Conservation (phyloP, 2,888 invertebrate species). For the Aromia moschata region DNA sequence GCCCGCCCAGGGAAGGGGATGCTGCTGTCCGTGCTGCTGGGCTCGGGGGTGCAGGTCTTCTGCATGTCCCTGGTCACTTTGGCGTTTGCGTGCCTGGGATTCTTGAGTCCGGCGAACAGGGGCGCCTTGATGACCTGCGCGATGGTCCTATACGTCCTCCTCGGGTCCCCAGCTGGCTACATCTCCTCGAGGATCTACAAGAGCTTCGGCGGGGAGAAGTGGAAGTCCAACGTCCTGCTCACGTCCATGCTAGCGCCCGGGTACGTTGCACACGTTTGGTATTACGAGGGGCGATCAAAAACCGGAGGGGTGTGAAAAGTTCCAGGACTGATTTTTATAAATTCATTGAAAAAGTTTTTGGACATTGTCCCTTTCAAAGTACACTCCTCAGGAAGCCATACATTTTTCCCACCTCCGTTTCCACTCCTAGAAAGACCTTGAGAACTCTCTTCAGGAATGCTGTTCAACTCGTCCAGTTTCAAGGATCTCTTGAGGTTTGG, state of each 20-base stretch:
- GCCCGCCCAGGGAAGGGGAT: slow-evolving; percentile 95
- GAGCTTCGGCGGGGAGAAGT: slow-evolving; percentile 97
- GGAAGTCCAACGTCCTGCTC: slow-evolving; percentile 97
- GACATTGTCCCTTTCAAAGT: too few species aligned
- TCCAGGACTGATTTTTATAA: too few species aligned
- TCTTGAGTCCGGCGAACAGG: slow-evolving; percentile 97
- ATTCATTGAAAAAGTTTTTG: too few species aligned
- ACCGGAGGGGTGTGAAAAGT: too few species aligned
- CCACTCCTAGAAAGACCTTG: too few species aligned
- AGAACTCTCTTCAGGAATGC: too few species aligned
- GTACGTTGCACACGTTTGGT: too few species aligned
- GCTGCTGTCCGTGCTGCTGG: slow-evolving; percentile 94
- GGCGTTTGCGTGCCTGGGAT: slow-evolving; percentile 98
- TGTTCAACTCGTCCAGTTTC: too few species aligned
- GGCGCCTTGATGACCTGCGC: slow-evolving; percentile 99
- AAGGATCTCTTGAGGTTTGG: too few species aligned
- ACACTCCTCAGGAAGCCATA: too few species aligned
- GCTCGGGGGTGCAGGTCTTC: slow-evolving; percentile 95
- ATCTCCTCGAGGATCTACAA: slow-evolving; percentile 97
- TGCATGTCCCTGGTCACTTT: slow-evolving; percentile 96
- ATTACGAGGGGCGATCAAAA: too few species aligned
- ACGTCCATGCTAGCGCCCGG: slow-evolving; percentile 98
- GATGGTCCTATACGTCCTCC: slow-evolving; percentile 94
- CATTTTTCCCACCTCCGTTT: too few species aligned
- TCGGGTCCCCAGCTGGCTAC: slow-evolving; percentile 97